A percentile compares a stretch with the other conserved stretches of the same genome.
phyloP scores from a whole-genome alignment of 2,113 vertebrate genomes.

The Pandion haliaetus region DNA sequence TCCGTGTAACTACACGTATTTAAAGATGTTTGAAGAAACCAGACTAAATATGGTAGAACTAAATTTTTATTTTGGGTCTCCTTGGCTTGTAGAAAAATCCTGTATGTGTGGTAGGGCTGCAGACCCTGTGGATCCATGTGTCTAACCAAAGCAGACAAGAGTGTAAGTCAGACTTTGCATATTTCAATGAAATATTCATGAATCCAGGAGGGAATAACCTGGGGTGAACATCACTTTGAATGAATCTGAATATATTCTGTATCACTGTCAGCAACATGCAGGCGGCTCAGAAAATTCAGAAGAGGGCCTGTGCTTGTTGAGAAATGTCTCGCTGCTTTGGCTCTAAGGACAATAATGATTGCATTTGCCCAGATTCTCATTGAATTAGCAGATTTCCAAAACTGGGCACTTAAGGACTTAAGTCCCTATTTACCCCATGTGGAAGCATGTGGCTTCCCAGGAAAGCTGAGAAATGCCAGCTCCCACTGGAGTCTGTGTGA shows the following conservation, averaged over 20 bases:
- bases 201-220: constrained; percentile 21
- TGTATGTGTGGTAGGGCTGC: background rate
- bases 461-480: background rate
- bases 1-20: background rate
- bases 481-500: background rate
- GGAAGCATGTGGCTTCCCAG: background rate
- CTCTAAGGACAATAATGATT: background rate
- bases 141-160: background rate
- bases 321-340: background rate
- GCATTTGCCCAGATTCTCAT: background rate
- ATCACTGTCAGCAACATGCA: background rate
- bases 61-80: background rate
- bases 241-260: background rate
- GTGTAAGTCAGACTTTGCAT: background rate
- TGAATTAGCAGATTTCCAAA: background rate
- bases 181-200: constrained; percentile 13
- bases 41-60: background rate
- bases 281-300: background rate
- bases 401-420: background rate
- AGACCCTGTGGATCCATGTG: background rate
- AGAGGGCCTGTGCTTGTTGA: background rate
- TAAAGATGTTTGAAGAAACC: background rate
- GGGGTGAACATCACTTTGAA: background rate
- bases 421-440: background rate
- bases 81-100: background rate